Evolutionary conservation across 2,888 invertebrate genomes (phyloP).

Genomic region (Heliconius ismenius): DNA sequence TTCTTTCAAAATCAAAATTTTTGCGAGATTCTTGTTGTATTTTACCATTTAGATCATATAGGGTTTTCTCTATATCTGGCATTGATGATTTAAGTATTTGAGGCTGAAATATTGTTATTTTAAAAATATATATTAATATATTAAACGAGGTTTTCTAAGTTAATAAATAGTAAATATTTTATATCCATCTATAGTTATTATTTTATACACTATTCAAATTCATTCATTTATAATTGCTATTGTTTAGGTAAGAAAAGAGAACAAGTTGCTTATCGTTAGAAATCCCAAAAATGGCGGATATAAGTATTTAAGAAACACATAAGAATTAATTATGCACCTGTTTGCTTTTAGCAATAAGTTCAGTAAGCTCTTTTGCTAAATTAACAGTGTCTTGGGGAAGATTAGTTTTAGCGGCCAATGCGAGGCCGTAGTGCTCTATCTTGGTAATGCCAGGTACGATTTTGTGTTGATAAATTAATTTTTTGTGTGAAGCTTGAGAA

Average conservation of each 20-base stretch:
- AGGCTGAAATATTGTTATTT: slow-evolving; percentile 52
- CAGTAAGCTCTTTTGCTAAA: slow-evolving; percentile 75
- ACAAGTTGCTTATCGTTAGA: no score
- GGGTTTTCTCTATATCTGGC: slow-evolving; percentile 41
- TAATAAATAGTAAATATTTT: no score
- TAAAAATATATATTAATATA: neutral
- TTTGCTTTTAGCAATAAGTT: slow-evolving; percentile 60
- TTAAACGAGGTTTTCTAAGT: neutral
- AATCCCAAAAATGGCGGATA: no score
- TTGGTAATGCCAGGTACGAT: slow-evolving; percentile 82
- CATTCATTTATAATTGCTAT: no score
- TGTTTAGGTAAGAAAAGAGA: no score
- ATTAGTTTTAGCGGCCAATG: slow-evolving; percentile 83
- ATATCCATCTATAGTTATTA: no score
- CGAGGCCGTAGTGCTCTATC: slow-evolving; percentile 85
- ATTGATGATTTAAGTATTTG: slow-evolving; percentile 51
- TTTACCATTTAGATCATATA: slow-evolving; percentile 68
- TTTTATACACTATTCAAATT: no score
- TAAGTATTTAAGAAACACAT: no score
- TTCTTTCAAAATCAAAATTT: slow-evolving; percentile 49
- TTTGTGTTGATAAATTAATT: slow-evolving; percentile 84
- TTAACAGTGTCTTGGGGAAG: slow-evolving; percentile 82
- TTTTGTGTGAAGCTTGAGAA: slow-evolving; percentile 54
- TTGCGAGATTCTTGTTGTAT: slow-evolving; percentile 60
- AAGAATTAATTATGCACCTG: slow-evolving; percentile 54